A percentile compares a stretch with the other conserved stretches of the same genome.
These are phyloP conservation scores for Zoanthus sansibaricus DNA, from an alignment of 92 coral and sea anemone species.

Conservation along the genomic window DNA sequence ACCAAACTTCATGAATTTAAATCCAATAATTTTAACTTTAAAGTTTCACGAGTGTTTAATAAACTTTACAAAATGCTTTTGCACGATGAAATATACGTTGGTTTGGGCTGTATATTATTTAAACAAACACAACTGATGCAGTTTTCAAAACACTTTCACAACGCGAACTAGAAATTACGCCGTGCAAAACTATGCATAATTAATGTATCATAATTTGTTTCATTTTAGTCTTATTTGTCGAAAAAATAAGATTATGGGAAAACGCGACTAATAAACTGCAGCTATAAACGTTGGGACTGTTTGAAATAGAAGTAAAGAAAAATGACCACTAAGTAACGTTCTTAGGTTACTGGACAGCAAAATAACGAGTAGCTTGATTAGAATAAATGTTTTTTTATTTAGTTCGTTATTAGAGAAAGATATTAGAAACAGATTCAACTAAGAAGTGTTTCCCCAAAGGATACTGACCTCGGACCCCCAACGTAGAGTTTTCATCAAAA, in stretches of 20 bases:
- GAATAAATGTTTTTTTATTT: slow-evolving; percentile 2
- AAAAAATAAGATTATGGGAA: slow-evolving; percentile 9
- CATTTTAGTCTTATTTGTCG: slow-evolving; percentile 1
- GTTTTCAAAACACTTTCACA: not conserved
- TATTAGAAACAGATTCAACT: slow-evolving; percentile 39
- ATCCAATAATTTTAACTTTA: too few relatives aligned
- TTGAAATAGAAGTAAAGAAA: slow-evolving; percentile 21
- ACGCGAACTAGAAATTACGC: not conserved
- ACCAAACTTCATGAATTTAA: too few relatives aligned
- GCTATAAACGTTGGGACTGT: not conserved
- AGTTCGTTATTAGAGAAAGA: slow-evolving; percentile 19
- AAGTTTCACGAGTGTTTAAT: not conserved
- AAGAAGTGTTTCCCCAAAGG: slow-evolving; percentile 25
- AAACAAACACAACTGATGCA: not conserved
- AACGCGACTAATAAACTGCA: slow-evolving; percentile 37
- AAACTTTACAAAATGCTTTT: not conserved
- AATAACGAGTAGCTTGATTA: slow-evolving; percentile 21
- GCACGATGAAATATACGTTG: not conserved
- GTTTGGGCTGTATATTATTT: not conserved
- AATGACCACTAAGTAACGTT: not conserved
- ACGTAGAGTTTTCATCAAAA: slow-evolving; percentile 34
- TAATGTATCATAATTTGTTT: not conserved
- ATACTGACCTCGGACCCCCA: slow-evolving; percentile 53
- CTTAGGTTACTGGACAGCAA: slow-evolving; percentile 3
- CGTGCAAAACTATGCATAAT: slow-evolving; percentile 38